phyloP scores from a whole-genome alignment of 2,113 vertebrate species.

The Sylvia atricapilla region DNA sequence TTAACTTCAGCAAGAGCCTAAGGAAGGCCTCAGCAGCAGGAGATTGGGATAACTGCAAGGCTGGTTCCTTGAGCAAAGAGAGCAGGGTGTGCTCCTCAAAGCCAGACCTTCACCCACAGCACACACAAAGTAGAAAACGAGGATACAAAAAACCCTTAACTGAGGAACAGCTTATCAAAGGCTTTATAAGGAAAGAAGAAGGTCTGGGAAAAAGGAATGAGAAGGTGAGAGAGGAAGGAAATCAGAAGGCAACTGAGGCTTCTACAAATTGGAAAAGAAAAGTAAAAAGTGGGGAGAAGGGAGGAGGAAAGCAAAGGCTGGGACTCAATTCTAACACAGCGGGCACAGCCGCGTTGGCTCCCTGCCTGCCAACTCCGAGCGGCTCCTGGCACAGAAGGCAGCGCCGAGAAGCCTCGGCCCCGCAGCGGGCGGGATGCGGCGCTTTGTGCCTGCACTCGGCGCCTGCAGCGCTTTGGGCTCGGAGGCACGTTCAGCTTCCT shows the following conservation, averaged over 20 bases:
- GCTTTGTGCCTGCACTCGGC: too few relatives aligned
- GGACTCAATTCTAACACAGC: too few relatives aligned
- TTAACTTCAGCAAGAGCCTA: background rate
- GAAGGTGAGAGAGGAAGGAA: background rate
- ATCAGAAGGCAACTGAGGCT: background rate
- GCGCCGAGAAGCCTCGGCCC: too few relatives aligned
- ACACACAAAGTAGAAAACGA: background rate
- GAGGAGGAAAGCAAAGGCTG: background rate
- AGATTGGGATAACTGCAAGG: background rate
- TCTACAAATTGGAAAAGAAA: fast-evolving
- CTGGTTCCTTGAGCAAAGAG: background rate
- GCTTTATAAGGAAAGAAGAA: background rate
- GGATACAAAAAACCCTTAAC: background rate
- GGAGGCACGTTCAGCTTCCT: too few relatives aligned
- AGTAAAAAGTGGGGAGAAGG: too few relatives aligned
- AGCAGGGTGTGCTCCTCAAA: background rate
- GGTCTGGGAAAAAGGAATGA: background rate
- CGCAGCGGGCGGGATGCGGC: too few relatives aligned
- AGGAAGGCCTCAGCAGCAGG: background rate
- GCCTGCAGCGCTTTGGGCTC: too few relatives aligned
- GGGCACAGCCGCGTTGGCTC: too few relatives aligned
- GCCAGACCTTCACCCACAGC: background rate
- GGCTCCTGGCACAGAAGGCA: too few relatives aligned
- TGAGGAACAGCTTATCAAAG: background rate
- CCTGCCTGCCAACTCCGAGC: too few relatives aligned